Percentiles rank a stretch among this genome's conserved stretches.
These are phyloP conservation scores for Rhipidura dahli DNA, from an alignment of 2,113 vertebrate species.

Conservation along the genomic window DNA sequence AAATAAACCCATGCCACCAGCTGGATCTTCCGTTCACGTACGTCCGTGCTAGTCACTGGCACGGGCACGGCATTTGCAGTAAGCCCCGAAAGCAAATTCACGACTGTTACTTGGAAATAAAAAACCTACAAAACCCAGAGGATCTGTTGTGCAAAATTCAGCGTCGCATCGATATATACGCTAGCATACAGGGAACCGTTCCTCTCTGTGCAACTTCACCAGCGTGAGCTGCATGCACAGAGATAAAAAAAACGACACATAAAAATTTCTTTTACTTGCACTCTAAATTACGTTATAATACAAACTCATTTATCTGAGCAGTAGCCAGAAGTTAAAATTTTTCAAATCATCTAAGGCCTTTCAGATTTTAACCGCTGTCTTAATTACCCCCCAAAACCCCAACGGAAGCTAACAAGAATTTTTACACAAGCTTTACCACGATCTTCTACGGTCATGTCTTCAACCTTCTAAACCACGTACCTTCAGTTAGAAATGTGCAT, in stretches of 20 bases:
- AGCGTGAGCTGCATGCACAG: neutral
- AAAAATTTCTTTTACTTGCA: neutral
- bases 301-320: neutral
- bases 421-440: neutral
- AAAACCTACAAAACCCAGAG: neutral
- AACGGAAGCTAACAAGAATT: neutral
- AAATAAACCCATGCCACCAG: neutral
- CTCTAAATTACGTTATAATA: neutral
- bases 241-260: neutral
- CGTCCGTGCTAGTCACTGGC: neutral
- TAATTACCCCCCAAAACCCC: neutral
- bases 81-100: neutral
- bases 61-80: neutral
- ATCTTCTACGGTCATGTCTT: neutral
- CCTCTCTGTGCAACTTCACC: neutral
- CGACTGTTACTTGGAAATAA: fast-evolving
- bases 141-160: neutral
- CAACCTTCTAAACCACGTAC: neutral
- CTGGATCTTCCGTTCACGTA: neutral
- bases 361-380: neutral
- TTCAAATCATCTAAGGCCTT: neutral
- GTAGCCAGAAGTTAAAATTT: neutral
- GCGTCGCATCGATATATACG: neutral
- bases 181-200: neutral
- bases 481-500: neutral